Percentiles rank a stretch among this genome's conserved stretches.
phyloP scores from a whole-genome alignment of 2,888 invertebrate species.

The Pristionchus arcanus region DNA sequence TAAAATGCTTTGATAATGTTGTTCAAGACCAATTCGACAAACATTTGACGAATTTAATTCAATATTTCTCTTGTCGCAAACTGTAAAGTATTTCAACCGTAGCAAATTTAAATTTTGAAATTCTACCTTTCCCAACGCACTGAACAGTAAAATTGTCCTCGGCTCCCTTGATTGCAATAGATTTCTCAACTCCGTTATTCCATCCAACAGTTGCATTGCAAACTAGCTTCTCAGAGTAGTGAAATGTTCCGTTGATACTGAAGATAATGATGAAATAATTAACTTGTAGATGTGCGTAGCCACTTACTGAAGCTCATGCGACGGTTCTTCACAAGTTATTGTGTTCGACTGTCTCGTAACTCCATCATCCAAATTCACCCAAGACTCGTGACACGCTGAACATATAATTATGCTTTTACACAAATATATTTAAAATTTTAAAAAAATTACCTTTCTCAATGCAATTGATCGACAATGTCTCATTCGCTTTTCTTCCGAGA shows the following conservation, averaged over 20 bases:
- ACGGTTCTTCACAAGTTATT: background rate
- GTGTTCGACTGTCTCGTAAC: background rate
- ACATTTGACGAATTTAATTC: background rate
- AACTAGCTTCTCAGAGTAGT: background rate
- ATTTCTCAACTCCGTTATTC: background rate
- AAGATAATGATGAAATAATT: background rate
- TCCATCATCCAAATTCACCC: background rate
- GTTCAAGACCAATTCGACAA: background rate
- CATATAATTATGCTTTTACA: background rate
- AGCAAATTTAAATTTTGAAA: background rate
- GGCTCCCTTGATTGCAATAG: background rate
- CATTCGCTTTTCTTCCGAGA: background rate
- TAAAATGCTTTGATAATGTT: background rate
- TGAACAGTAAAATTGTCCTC: background rate
- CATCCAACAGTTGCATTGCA: background rate
- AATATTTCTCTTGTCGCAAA: background rate
- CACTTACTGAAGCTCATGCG: background rate
- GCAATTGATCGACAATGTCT: background rate
- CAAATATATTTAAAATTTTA: too few species aligned
- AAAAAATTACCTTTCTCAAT: background rate
- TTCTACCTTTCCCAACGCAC: background rate
- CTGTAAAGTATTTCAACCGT: background rate
- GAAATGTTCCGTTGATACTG: background rate
- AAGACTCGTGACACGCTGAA: background rate
- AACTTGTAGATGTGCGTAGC: background rate